phyloP scores from a whole-genome alignment of 2,113 vertebrate species.

The Bostrychus sinensis region DNA sequence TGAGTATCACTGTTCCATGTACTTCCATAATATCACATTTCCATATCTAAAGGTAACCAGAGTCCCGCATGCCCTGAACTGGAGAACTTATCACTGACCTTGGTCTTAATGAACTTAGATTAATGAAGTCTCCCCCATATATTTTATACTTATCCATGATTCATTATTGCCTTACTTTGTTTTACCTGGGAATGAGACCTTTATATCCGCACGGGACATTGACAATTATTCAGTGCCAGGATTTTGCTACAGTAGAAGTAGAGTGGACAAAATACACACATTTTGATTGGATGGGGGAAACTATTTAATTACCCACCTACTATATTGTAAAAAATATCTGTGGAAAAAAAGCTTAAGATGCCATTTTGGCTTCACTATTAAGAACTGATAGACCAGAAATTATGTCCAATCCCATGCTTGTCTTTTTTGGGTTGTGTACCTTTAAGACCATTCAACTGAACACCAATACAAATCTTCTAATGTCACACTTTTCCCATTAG shows the following conservation, averaged over 20 bases:
- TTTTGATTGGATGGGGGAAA: too few relatives aligned
- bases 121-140: slow-evolving; percentile 21
- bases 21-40: slow-evolving; percentile 14
- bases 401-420: too few relatives aligned
- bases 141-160: slow-evolving; percentile 42
- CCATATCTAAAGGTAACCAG: slow-evolving; percentile 28
- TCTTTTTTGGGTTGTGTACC: too few relatives aligned
- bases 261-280: not conserved
- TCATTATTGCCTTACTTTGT: slow-evolving; percentile 11
- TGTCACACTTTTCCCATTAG: not conserved
- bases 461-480: not conserved
- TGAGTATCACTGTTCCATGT: not conserved
- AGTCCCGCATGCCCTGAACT: slow-evolving; percentile 12
- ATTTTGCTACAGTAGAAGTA: not conserved
- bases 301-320: too few relatives aligned
- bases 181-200: not conserved
- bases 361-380: too few relatives aligned
- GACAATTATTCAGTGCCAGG: not conserved
- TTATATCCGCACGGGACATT: not conserved
- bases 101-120: slow-evolving; percentile 23
- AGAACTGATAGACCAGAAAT: too few relatives aligned
- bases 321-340: too few relatives aligned
- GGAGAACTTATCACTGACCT: slow-evolving; percentile 13
- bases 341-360: too few relatives aligned
- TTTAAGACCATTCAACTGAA: slow-evolving; percentile 13